Conservation (phyloP, 2,797 vertebrate species). For the Oreortyx pictus region DNA sequence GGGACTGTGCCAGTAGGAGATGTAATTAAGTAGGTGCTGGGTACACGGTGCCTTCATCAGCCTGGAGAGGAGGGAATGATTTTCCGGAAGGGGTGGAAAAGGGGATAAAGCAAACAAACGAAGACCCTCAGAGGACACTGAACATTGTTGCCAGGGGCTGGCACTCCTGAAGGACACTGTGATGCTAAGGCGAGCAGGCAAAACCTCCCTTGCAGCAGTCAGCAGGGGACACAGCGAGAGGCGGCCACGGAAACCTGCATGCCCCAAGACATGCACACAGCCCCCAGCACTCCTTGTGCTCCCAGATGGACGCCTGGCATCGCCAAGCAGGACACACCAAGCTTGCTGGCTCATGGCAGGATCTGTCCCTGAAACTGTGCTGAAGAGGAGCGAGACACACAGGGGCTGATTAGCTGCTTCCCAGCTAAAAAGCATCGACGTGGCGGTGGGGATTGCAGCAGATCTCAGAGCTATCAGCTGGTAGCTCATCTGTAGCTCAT, state of each 20-base stretch:
- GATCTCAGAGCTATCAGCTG: slow-evolving; percentile 10
- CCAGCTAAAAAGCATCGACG: not conserved
- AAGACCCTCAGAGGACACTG: not conserved
- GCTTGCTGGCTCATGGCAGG: not conserved
- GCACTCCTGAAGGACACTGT: not conserved
- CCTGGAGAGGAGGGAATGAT: not conserved
- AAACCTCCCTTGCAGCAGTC: not conserved
- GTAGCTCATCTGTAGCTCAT: slow-evolving; percentile 39
- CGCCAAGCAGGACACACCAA: not conserved
- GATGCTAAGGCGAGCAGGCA: not conserved
- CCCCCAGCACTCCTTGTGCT: not conserved
- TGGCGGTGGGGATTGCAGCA: rapidly evolving
- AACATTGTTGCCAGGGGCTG: rapidly evolving
- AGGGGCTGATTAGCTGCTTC: not conserved
- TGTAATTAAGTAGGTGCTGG: not conserved
- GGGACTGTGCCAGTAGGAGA: not conserved
- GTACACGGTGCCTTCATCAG: not conserved
- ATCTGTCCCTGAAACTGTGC: not conserved
- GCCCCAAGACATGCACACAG: rapidly evolving
- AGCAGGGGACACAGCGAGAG: not conserved
- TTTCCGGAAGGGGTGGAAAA: not conserved
- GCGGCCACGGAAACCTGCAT: not conserved
- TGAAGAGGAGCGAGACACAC: not conserved
- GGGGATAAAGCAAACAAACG: not conserved
- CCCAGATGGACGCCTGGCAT: rapidly evolving